Percentiles rank a stretch among this genome's conserved stretches.
These are phyloP conservation scores for Anoplopoma fimbria DNA, from an alignment of 2,113 vertebrate genomes.

Conservation along the genomic window DNA sequence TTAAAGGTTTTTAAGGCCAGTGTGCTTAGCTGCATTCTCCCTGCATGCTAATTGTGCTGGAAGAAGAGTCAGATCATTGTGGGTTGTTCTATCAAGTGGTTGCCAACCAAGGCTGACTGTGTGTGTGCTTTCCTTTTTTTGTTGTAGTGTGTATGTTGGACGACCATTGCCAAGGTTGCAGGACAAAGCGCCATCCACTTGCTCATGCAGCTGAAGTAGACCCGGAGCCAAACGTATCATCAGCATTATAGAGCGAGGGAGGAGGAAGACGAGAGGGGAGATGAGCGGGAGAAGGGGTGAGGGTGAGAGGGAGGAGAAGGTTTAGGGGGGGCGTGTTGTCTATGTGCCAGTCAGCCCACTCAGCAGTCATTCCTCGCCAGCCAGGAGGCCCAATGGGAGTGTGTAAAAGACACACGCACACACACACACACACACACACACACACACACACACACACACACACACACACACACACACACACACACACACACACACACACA, in stretches of 20 bases:
- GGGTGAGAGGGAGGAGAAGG: slow-evolving; percentile 14
- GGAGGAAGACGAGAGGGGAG: slow-evolving; percentile 29
- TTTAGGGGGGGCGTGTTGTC: slow-evolving; percentile 19
- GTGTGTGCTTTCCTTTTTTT: slow-evolving; percentile 14
- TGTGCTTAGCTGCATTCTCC: background rate
- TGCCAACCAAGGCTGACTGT: slow-evolving; percentile 16
- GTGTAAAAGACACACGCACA: slow-evolving; percentile 46
- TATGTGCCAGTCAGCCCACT: slow-evolving; percentile 71
- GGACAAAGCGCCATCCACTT: slow-evolving; percentile 48
- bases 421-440: slow-evolving; percentile 20
- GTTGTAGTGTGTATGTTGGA: slow-evolving; percentile 8
- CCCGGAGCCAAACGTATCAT: slow-evolving; percentile 37
- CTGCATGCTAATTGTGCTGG: slow-evolving; percentile 41
- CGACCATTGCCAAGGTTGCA: slow-evolving; percentile 42
- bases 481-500: slow-evolving; percentile 19
- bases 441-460: slow-evolving; percentile 27
- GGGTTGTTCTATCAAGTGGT: slow-evolving; percentile 36
- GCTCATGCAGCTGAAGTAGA: slow-evolving; percentile 67
- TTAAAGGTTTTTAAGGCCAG: slow-evolving; percentile 6
- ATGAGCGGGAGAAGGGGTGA: slow-evolving; percentile 14
- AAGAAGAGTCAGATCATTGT: slow-evolving; percentile 36
- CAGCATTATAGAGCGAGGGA: slow-evolving; percentile 35
- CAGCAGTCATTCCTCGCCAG: slow-evolving; percentile 67
- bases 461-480: slow-evolving; percentile 38
- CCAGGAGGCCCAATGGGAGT: slow-evolving; percentile 57